Evolutionary conservation across 2,113 vertebrate genomes (phyloP).

Genomic region (Elachura formosa): DNA sequence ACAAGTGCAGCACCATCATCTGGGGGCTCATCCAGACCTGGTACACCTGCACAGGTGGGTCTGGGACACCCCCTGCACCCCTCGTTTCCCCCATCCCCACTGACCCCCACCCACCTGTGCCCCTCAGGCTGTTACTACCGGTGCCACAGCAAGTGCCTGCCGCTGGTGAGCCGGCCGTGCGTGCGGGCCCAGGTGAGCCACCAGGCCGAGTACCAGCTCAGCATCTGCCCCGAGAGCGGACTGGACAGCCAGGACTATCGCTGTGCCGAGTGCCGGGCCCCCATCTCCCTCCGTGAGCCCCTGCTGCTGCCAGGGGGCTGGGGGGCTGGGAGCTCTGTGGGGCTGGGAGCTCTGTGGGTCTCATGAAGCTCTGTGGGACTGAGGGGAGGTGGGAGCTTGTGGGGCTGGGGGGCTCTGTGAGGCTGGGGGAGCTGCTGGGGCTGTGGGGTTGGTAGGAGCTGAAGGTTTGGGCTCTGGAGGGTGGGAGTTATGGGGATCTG

Average conservation of each 20-base stretch:
- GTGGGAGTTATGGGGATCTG: not conserved
- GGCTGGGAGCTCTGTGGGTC: not conserved
- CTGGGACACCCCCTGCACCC: not conserved
- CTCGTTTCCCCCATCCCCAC: rapidly evolving
- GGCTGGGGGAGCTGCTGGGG: not conserved
- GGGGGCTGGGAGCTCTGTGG: not conserved
- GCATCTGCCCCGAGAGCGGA: conserved; percentile 91
- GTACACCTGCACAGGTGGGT: conserved; percentile 96
- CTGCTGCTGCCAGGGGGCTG: not conserved
- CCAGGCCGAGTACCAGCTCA: conserved; percentile 92
- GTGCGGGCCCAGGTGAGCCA: conserved; percentile 96
- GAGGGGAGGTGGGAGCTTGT: not conserved
- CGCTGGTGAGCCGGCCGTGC: conserved; percentile 88
- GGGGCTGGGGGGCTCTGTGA: not conserved
- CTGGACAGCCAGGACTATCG: conserved; percentile 95
- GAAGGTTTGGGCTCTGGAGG: not conserved
- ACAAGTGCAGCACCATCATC: conserved; percentile 92
- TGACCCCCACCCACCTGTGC: rapidly evolving
- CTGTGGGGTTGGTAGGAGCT: not conserved
- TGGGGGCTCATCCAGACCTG: conserved; percentile 98
- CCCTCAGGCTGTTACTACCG: conserved; percentile 89
- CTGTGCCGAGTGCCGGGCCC: conserved; percentile 89
- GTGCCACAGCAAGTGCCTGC: conserved; percentile 96
- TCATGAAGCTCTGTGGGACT: not conserved
- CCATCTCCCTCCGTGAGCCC: conserved; percentile 89